phyloP scores from a whole-genome alignment of 2,888 invertebrate genomes.

The Furcula furcula region DNA sequence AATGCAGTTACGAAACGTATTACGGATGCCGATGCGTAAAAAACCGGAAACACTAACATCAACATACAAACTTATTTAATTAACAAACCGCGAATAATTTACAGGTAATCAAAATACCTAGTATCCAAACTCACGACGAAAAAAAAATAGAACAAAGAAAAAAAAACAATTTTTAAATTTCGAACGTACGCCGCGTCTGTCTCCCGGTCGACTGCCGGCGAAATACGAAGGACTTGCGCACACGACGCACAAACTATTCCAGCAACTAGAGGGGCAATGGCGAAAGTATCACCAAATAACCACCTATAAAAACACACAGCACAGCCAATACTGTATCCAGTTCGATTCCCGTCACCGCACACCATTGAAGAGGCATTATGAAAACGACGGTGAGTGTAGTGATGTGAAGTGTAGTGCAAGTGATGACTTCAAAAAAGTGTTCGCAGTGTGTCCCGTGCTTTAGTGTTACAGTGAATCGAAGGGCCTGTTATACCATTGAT shows the following conservation, averaged over 20 bases:
- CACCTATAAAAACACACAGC: conserved; percentile 78
- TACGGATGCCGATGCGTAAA: conserved; percentile 17
- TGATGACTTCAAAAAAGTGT: conserved; percentile 75
- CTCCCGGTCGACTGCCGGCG: conserved; percentile 48
- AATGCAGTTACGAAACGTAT: conserved; percentile 5
- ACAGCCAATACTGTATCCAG: conserved; percentile 66
- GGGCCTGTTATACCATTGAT: conserved; percentile 30
- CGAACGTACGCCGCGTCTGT: conserved; percentile 61
- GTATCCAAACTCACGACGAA: background rate
- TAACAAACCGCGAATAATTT: conserved; percentile 14
- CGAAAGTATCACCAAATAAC: conserved; percentile 78
- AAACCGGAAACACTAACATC: conserved; percentile 29
- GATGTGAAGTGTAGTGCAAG: conserved; percentile 57
- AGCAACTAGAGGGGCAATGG: conserved; percentile 67
- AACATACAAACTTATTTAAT: conserved; percentile 7
- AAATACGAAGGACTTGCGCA: conserved; percentile 68
- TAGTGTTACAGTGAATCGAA: conserved; percentile 33
- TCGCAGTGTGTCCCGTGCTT: conserved; percentile 45
- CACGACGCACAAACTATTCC: conserved; percentile 47
- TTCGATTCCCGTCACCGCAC: conserved; percentile 74
- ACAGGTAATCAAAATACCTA: conserved; percentile 6
- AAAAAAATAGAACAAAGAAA: background rate
- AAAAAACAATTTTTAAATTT: conserved; percentile 12
- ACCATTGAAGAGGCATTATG: conserved; percentile 76
- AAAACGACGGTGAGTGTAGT: conserved; percentile 73